phyloP scores from a whole-genome alignment of 2,888 invertebrate species.

The Drosophila austrosaltans region DNA sequence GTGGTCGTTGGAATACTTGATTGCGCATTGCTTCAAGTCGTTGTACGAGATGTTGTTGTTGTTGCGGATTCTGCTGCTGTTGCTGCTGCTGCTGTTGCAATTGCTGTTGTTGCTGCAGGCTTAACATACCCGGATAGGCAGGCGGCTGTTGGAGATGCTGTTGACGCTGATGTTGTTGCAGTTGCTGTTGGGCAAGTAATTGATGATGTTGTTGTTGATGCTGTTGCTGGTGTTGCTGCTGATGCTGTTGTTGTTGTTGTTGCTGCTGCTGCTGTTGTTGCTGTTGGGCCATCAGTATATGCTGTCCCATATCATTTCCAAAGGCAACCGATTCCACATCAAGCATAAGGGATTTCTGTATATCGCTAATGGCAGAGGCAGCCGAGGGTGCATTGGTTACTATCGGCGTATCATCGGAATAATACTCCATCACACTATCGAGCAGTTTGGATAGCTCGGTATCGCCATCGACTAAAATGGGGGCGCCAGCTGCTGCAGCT shows the following conservation, averaged over 20 bases:
- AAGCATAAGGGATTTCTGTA: conserved; percentile 95
- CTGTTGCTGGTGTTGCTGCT: conserved; percentile 47
- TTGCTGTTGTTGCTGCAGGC: conserved; percentile 75
- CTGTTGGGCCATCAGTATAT: conserved; percentile 63
- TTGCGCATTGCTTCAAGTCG: conserved; percentile 73
- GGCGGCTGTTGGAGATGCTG: conserved; percentile 74
- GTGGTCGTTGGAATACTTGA: conserved; percentile 83
- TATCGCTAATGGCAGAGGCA: conserved; percentile 90
- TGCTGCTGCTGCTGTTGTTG: conserved; percentile 62
- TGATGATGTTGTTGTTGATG: conserved; percentile 59
- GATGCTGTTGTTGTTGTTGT: conserved; percentile 54
- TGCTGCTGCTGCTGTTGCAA: conserved; percentile 73
- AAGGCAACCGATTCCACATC: conserved; percentile 88
- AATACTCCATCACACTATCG: conserved; percentile 93
- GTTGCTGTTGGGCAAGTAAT: conserved; percentile 33
- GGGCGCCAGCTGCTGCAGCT: conserved; percentile 57
- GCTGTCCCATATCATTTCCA: conserved; percentile 55
- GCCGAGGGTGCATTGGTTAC: conserved; percentile 73
- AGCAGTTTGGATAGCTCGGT: conserved; percentile 91
- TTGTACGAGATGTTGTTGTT: conserved; percentile 57
- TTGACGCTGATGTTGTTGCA: conserved; percentile 61
- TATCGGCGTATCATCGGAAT: conserved; percentile 85
- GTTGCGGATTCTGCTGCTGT: conserved; percentile 57
- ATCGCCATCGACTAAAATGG: conserved; percentile 84
- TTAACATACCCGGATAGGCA: conserved; percentile 64